Evolutionary conservation across 2,797 vertebrate genomes (phyloP).

Genomic region (Gymnodraco acuticeps): DNA sequence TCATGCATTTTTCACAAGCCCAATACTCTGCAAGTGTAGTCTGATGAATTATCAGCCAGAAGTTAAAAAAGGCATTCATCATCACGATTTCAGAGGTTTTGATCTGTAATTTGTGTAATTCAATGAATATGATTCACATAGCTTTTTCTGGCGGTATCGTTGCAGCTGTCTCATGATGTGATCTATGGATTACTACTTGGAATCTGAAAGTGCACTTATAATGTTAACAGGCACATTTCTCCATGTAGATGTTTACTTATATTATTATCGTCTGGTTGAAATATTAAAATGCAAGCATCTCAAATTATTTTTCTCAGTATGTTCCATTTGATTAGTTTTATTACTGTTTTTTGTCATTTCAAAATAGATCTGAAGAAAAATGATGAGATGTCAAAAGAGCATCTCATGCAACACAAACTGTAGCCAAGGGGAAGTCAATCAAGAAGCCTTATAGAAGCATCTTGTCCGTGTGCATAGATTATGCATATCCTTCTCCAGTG

Average conservation of each 20-base stretch:
- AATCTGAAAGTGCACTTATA: constrained; percentile 59
- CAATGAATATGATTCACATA: constrained; percentile 76
- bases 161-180: constrained; percentile 70
- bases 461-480: constrained; percentile 11
- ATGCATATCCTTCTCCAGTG: neutral
- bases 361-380: constrained; percentile 16
- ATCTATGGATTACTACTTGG: constrained; percentile 66
- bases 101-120: constrained; percentile 81
- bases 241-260: constrained; percentile 60
- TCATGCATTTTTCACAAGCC: constrained; percentile 88
- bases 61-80: constrained; percentile 82
- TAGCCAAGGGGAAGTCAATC: constrained; percentile 17
- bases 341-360: constrained; percentile 28
- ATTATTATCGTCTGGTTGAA: constrained; percentile 50
- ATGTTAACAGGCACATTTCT: constrained; percentile 60
- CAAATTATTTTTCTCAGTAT: constrained; percentile 36
- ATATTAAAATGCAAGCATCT: constrained; percentile 38
- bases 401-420: constrained; percentile 8
- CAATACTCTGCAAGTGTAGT: constrained; percentile 82
- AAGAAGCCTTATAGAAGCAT: constrained; percentile 42
- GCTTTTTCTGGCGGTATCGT: constrained; percentile 59
- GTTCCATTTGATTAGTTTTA: constrained; percentile 24
- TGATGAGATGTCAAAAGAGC: constrained; percentile 20
- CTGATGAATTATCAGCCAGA: constrained; percentile 84
- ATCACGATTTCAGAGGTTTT: constrained; percentile 83